Evolutionary conservation across 2,888 invertebrate genomes (phyloP).

Genomic region (Pachydiplax longipennis): DNA sequence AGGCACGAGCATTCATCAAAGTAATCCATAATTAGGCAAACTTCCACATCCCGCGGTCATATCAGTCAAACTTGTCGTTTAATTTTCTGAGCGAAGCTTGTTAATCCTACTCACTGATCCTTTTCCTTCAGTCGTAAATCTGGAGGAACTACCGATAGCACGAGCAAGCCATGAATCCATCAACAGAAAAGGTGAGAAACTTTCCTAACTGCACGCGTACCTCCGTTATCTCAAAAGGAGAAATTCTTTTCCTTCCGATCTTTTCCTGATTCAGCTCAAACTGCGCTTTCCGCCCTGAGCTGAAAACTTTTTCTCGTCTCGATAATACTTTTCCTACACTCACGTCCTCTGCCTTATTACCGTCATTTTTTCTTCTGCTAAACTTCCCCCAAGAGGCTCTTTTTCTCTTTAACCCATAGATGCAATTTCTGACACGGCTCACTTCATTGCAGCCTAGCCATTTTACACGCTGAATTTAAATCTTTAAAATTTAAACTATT

Average conservation of each 20-base stretch:
- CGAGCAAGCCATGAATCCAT: not conserved
- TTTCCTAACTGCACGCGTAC: not conserved
- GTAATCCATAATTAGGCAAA: not conserved
- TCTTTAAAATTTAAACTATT: too few species aligned
- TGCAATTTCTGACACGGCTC: not conserved
- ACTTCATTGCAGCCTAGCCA: too few species aligned
- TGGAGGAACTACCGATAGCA: not conserved
- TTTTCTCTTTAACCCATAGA: not conserved
- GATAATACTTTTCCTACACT: not conserved
- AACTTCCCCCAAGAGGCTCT: not conserved
- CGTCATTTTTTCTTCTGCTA: not conserved
- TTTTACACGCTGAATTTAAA: too few species aligned
- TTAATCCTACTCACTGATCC: not conserved
- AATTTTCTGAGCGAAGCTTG: not conserved
- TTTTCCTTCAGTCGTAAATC: not conserved
- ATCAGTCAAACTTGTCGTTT: not conserved
- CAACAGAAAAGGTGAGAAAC: not conserved
- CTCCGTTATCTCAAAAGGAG: not conserved
- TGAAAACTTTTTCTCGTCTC: not conserved
- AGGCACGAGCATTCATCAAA: not conserved
- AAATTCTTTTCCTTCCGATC: not conserved
- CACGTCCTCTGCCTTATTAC: not conserved
- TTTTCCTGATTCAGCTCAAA: not conserved
- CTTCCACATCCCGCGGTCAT: not conserved
- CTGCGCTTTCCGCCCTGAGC: not conserved